phyloP scores from a whole-genome alignment of 2,113 vertebrate genomes.

The Abramis brama region DNA sequence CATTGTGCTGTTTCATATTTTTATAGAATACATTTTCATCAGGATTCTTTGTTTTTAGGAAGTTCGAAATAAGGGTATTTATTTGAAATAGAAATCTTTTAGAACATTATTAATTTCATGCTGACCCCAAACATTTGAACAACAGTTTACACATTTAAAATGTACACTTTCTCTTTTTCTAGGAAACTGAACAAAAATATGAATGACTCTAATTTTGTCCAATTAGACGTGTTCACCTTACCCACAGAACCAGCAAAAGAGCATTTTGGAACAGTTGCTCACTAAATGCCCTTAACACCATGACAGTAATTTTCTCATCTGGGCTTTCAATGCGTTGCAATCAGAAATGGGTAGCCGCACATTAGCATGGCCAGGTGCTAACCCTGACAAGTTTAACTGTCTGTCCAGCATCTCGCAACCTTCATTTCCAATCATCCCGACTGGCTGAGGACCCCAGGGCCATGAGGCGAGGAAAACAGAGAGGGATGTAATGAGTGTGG shows the following conservation, averaged over 20 bases:
- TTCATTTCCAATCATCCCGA: slow-evolving; percentile 67
- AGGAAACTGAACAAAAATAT: background rate
- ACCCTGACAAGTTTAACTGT: slow-evolving; percentile 58
- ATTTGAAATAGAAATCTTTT: no score
- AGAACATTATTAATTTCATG: background rate
- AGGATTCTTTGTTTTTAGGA: background rate
- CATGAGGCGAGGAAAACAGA: slow-evolving; percentile 40
- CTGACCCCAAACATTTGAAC: background rate
- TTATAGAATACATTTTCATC: background rate
- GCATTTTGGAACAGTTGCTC: background rate
- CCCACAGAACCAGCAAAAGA: background rate
- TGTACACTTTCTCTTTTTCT: background rate
- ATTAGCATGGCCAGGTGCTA: slow-evolving; percentile 28
- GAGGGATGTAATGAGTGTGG: slow-evolving; percentile 59
- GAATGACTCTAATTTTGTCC: background rate
- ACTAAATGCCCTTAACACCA: background rate
- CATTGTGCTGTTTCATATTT: background rate
- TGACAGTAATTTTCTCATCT: background rate
- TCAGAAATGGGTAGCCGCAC: background rate
- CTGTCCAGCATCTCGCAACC: slow-evolving; percentile 64
- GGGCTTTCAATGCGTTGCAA: background rate
- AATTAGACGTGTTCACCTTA: background rate
- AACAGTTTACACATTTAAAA: background rate
- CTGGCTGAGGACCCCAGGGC: slow-evolving; percentile 52
- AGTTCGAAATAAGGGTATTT: background rate